phyloP scores from a whole-genome alignment of 92 coral and sea anemone genomes.

The Porites rus region DNA sequence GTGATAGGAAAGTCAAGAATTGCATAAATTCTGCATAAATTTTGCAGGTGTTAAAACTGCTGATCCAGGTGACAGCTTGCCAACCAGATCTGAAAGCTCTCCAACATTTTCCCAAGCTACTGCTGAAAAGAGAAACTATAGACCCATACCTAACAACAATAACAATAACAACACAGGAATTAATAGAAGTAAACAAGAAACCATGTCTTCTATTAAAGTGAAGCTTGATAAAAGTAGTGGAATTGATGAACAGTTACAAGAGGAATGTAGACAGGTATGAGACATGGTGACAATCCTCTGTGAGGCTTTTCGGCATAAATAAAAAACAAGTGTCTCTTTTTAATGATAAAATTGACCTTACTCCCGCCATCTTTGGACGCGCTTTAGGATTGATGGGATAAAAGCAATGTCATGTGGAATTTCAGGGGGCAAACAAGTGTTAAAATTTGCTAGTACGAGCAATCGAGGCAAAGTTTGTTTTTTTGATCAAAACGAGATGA shows the following conservation, averaged over 20 bases:
- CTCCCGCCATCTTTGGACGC: too few species aligned
- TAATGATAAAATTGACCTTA: too few species aligned
- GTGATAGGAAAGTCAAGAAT: too few species aligned
- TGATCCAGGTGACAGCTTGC: slow-evolving; percentile 44
- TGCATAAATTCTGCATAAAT: too few species aligned
- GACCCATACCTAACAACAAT: background rate
- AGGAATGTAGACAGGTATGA: slow-evolving; percentile 72
- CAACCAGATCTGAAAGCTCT: slow-evolving; percentile 18
- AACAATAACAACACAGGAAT: background rate
- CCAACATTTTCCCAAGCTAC: slow-evolving; percentile 31
- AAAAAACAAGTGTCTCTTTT: too few species aligned
- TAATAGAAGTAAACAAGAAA: background rate
- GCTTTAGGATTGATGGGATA: too few species aligned
- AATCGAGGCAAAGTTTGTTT: too few species aligned
- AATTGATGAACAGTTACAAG: slow-evolving; percentile 67
- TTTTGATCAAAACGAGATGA: too few species aligned
- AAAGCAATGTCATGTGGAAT: too few species aligned
- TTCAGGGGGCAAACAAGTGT: too few species aligned
- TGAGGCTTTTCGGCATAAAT: too few species aligned
- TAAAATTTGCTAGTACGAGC: too few species aligned
- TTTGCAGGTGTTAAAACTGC: slow-evolving; percentile 31
- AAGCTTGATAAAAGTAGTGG: slow-evolving; percentile 81
- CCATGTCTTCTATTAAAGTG: slow-evolving; percentile 59
- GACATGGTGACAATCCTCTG: background rate
- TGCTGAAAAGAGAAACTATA: slow-evolving; percentile 8